Evolutionary conservation across 2,888 invertebrate genomes (phyloP), one percentile per base, ranked within the genome.

Genomic region (Caenorhabditis sp.): DNA sequence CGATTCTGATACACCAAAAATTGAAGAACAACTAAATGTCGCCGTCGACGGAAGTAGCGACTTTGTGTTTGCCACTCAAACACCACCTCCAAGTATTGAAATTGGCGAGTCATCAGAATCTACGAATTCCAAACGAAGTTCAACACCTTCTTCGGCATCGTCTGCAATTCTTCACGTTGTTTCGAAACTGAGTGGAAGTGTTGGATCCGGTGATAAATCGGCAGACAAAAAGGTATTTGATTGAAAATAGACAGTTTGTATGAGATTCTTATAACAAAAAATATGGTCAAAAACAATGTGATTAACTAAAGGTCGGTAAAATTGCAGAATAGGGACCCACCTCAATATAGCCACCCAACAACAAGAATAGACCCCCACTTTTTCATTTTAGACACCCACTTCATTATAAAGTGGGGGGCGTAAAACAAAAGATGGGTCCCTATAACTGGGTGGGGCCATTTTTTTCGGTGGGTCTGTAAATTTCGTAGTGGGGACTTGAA

Each of bases 81-180:
- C 82, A 12, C 82, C 81, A 14, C 76, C 81, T 17, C 82, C 81
- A 17, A 82, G 77, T 31, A 56, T 77, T 26, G 81, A 81, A 54
- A 58, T 69, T 26, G 70, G 61, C 25, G 63, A 27, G 23, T 53
- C 53, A 12, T 53, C 53, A 3, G 23, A 53, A 53, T 53, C 53
- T 8, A 21, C 53, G 21, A 4, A 5, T 17, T n/a, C n/a, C n/a
- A 43, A 43, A 43, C 12, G 43, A 56, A 26, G 26, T 20, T 31
- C 67, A 31, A 20, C 26, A 0, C 17, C 67, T 1, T 62, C 64
- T 4, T 49, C 72, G 10, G 67, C 73, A 8, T 69, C 70, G 8
- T 66, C 68, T 0, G 74, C 74, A 23, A 74, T 74, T 54, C 54
- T 70, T 12, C 67, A 74, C 54, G 70, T 74, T 20, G 74, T 74